Percentiles rank a stretch among this genome's conserved stretches.
phyloP scores from a whole-genome alignment of 2,888 invertebrate species.

The Chorisops tibialis region DNA sequence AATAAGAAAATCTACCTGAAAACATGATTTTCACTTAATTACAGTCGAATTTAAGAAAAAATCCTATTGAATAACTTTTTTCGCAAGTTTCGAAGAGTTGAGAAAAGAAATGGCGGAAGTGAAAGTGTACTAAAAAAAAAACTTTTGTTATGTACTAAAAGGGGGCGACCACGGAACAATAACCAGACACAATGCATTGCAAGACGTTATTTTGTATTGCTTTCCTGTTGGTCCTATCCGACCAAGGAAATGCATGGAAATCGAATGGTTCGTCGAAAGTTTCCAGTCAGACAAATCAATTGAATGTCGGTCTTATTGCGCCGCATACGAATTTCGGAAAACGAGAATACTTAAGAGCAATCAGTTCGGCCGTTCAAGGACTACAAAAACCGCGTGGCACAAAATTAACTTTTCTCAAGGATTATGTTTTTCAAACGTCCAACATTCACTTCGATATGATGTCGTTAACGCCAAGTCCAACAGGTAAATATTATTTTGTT shows the following conservation, averaged over 20 bases:
- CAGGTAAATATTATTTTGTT: slow-evolving; percentile 57
- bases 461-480: slow-evolving; percentile 70
- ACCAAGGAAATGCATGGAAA: slow-evolving; percentile 2
- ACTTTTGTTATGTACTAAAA: slow-evolving; percentile 13
- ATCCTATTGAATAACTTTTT: too few relatives aligned
- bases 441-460: slow-evolving; percentile 66
- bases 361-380: slow-evolving; percentile 60
- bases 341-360: slow-evolving; percentile 64
- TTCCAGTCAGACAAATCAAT: slow-evolving; percentile 38
- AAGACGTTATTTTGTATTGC: neutral
- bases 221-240: neutral
- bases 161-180: too few relatives aligned
- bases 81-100: too few relatives aligned
- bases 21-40: too few relatives aligned
- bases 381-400: slow-evolving; percentile 59
- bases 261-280: slow-evolving; percentile 6
- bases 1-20: too few relatives aligned
- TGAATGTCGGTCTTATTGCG: slow-evolving; percentile 51
- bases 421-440: slow-evolving; percentile 60
- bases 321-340: slow-evolving; percentile 55
- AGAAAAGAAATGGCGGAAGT: slow-evolving; percentile 14
- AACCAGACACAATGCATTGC: neutral
- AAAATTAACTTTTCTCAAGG: slow-evolving; percentile 61
- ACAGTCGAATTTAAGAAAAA: too few relatives aligned
- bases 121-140: slow-evolving; percentile 5